Evolutionary conservation across 2,888 invertebrate genomes (phyloP).

Genomic region (Stratiomys singularior): DNA sequence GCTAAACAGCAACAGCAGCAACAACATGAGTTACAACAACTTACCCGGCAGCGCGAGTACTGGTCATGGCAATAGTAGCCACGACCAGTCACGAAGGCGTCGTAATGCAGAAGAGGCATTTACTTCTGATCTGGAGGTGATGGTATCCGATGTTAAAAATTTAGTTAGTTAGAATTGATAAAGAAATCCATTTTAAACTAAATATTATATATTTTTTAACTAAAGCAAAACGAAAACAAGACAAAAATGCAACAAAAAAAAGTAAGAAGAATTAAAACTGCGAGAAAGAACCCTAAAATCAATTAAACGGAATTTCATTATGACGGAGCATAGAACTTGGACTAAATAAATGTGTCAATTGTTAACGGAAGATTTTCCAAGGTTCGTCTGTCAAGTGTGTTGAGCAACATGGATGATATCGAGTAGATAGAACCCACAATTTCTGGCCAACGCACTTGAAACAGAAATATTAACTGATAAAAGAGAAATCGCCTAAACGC

Average conservation of each 20-base stretch:
- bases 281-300: background rate
- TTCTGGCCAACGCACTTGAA: background rate
- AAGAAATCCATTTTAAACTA: slow-evolving; percentile 19
- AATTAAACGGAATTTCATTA: slow-evolving; percentile 10
- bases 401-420: background rate
- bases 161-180: slow-evolving; percentile 62
- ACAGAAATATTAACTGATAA: background rate
- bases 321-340: background rate
- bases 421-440: background rate
- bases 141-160: slow-evolving; percentile 64
- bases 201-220: background rate
- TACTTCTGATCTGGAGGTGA: slow-evolving; percentile 64
- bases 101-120: slow-evolving; percentile 48
- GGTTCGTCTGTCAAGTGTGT: background rate
- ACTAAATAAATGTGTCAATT: slow-evolving; percentile 36
- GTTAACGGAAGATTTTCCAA: background rate
- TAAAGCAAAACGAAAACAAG: background rate
- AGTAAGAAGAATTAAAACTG: background rate
- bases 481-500: background rate
- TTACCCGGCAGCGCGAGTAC: background rate
- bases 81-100: slow-evolving; percentile 8
- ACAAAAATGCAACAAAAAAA: background rate
- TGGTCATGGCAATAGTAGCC: slow-evolving; percentile 1
- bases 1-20: slow-evolving; percentile 17
- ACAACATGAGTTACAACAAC: background rate